Evolutionary conservation across 2,888 invertebrate genomes (phyloP).

Genomic region (Philonicus albiceps): DNA sequence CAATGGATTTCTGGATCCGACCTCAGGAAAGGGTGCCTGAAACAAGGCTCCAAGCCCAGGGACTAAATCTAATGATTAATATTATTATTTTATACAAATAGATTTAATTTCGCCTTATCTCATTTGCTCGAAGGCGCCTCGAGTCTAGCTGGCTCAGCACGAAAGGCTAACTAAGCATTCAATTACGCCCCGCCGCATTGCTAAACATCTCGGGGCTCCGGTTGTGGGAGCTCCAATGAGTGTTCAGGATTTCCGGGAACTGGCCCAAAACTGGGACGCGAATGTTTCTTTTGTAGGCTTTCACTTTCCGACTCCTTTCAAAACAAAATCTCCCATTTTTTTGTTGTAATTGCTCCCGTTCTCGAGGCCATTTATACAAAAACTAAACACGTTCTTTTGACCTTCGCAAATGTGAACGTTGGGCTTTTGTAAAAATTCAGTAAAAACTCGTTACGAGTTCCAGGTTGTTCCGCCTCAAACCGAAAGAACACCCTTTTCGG

Average conservation of each 20-base stretch:
- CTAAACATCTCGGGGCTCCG: not conserved
- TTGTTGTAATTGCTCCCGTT: not conserved
- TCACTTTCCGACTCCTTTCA: not conserved
- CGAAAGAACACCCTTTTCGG: not conserved
- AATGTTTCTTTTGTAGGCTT: not conserved
- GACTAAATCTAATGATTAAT: not conserved
- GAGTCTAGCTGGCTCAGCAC: not conserved
- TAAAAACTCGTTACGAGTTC: not conserved
- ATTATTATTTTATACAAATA: not conserved
- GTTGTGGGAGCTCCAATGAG: not conserved
- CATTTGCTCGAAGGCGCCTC: not conserved
- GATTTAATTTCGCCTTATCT: not conserved
- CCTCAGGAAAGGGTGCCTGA: not conserved
- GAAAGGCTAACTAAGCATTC: not conserved
- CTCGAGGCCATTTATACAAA: not conserved
- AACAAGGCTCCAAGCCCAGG: not conserved
- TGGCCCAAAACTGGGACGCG: not conserved
- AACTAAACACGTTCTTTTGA: not conserved
- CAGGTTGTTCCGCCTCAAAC: not conserved
- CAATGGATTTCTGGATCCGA: not conserved
- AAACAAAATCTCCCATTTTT: not conserved
- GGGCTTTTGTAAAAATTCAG: not conserved
- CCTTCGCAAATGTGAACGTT: not conserved
- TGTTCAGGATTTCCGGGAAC: not conserved
- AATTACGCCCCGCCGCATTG: not conserved